Percentiles rank a stretch among this genome's conserved stretches.
Conservation (phyloP, 2,113 vertebrate genomes). For the Calidris pugnax region DNA sequence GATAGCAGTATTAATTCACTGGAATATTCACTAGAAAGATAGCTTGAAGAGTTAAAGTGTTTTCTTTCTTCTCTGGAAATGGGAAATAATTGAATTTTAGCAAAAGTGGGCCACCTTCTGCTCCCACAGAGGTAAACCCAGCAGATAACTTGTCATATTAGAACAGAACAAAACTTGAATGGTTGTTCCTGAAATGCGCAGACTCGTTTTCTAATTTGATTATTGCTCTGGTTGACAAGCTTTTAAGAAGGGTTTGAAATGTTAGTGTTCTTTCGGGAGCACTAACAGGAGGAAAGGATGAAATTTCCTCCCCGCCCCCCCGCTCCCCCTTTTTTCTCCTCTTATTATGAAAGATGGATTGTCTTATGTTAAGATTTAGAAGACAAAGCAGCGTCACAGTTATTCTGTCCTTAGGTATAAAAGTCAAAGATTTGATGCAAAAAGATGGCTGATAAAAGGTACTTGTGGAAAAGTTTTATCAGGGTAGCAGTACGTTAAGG, state of each 20-base stretch:
- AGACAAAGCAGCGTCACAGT: not conserved
- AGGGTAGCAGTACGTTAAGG: not conserved
- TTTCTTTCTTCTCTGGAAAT: not conserved
- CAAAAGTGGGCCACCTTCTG: not conserved
- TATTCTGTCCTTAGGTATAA: not conserved
- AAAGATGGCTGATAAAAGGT: not conserved
- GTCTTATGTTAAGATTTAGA: not conserved
- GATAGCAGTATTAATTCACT: not conserved
- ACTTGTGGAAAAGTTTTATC: not conserved
- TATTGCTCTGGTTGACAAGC: not conserved
- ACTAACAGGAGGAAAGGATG: not conserved
- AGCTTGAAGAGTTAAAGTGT: not conserved
- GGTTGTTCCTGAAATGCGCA: not conserved
- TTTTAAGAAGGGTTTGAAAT: not conserved
- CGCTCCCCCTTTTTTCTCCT: not conserved
- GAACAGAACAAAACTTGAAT: not conserved
- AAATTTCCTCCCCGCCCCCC: not conserved
- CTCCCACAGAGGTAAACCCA: not conserved
- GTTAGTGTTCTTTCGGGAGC: not conserved
- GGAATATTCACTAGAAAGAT: not conserved
- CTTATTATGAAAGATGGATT: not conserved
- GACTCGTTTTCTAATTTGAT: not conserved
- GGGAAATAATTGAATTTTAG: not conserved
- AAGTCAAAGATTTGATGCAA: not conserved
- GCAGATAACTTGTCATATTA: not conserved